phyloP scores from a whole-genome alignment of 1,140 invertebrate species.

The Helicorthomorpha holstii region DNA sequence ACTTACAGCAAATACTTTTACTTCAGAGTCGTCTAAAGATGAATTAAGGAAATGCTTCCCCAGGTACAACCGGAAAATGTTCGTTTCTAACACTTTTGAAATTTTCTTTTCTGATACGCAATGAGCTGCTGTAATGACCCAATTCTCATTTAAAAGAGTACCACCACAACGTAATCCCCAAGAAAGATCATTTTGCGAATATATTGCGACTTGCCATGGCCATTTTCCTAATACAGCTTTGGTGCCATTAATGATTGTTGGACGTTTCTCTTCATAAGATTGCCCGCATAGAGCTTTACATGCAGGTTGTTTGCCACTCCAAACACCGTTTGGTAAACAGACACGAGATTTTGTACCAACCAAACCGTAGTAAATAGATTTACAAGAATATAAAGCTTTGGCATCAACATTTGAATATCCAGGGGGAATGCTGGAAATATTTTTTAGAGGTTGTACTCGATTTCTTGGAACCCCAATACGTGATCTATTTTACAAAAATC shows the following conservation, averaged over 20 bases:
- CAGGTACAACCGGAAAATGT: neutral
- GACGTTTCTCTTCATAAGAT: neutral
- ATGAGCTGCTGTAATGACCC: conserved; percentile 5
- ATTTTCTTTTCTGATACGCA: neutral
- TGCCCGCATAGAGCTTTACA: neutral
- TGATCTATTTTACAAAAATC: neutral
- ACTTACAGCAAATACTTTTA: neutral
- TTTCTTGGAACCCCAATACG: neutral
- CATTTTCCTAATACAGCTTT: neutral
- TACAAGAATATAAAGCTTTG: neutral
- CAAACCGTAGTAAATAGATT: neutral
- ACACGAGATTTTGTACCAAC: neutral
- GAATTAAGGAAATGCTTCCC: neutral
- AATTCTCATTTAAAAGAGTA: conserved; percentile 5
- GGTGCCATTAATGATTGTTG: neutral
- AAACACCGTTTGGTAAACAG: neutral
- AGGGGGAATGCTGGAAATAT: neutral
- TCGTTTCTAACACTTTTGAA: neutral
- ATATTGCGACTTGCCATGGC: neutral
- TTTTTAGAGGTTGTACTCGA: too few relatives aligned
- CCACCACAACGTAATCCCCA: conserved; percentile 2
- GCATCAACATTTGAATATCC: neutral
- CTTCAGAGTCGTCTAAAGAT: neutral
- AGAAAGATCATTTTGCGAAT: neutral
- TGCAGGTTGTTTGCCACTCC: neutral